Percentiles rank a stretch among this genome's conserved stretches.
phyloP scores from a whole-genome alignment of 2,888 invertebrate genomes.

The Panopea generosa region DNA sequence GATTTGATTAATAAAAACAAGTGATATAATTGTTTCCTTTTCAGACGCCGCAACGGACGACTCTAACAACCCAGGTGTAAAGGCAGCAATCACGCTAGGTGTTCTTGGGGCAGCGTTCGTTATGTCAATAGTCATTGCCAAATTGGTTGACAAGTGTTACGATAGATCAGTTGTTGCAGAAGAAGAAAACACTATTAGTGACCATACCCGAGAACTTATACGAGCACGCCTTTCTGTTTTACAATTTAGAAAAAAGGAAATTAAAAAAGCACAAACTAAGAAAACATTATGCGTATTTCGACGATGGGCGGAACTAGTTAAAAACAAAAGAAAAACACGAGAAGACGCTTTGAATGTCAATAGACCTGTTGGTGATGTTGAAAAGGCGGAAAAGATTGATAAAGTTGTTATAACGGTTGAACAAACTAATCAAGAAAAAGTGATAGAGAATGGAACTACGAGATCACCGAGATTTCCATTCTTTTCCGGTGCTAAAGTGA shows the following conservation, averaged over 20 bases:
- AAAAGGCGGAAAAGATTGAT: not conserved
- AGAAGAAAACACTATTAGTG: constrained; percentile 76
- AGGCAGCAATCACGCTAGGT: constrained; percentile 54
- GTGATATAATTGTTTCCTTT: too few species aligned
- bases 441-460: not conserved
- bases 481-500: constrained; percentile 23
- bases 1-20: too few species aligned
- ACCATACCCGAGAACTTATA: constrained; percentile 69
- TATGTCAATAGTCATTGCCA: constrained; percentile 73
- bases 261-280: constrained; percentile 19
- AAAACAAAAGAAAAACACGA: constrained; percentile 16
- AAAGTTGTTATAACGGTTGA: constrained; percentile 15
- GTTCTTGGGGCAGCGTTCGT: constrained; percentile 67
- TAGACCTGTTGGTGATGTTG: not conserved
- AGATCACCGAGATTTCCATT: constrained; percentile 19
- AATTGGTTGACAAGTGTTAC: constrained; percentile 73
- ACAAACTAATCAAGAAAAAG: not conserved
- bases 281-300: constrained; percentile 20
- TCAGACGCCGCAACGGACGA: constrained; percentile 11
- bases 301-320: constrained; percentile 30
- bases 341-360: constrained; percentile 16
- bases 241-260: constrained; percentile 54
- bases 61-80: constrained; percentile 19
- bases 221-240: constrained; percentile 63
- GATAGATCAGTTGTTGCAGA: constrained; percentile 67